A percentile compares a stretch with the other conserved stretches of the same genome.
Conservation (phyloP, 2,888 invertebrate species). For the Hydrotaea cyrtoneurina region DNA sequence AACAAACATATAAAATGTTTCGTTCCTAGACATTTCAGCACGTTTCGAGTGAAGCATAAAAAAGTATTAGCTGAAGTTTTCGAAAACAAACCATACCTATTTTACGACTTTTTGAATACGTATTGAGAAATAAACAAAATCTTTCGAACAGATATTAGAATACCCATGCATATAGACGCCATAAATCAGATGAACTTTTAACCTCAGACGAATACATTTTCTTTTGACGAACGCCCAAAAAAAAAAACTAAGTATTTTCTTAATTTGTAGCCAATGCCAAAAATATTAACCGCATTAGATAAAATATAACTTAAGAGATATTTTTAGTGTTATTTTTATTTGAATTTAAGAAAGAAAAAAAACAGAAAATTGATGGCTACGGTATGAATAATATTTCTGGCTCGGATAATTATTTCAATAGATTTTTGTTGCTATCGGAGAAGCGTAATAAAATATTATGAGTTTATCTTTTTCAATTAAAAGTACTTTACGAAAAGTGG, state of each 20-base stretch:
- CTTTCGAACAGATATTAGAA: neutral
- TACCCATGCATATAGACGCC: conserved; percentile 61
- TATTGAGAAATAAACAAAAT: conserved; percentile 7
- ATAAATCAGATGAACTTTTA: conserved; percentile 68
- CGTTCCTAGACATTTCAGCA: neutral
- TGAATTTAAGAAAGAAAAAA: neutral
- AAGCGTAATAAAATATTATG: neutral
- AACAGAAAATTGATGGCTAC: too few relatives aligned
- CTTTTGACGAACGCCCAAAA: neutral
- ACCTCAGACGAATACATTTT: conserved; percentile 54
- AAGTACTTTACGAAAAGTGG: neutral
- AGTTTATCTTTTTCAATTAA: neutral
- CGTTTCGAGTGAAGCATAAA: neutral
- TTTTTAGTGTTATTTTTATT: conserved; percentile 21
- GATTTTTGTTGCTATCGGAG: neutral
- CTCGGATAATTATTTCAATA: neutral
- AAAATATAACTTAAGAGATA: conserved; percentile 40
- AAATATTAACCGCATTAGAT: conserved; percentile 60
- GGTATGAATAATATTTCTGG: neutral
- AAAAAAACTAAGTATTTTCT: conserved; percentile 15
- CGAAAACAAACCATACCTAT: conserved; percentile 5
- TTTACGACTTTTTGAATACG: conserved; percentile 3
- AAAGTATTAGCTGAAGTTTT: neutral
- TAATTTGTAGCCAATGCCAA: conserved; percentile 57
- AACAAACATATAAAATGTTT: too few relatives aligned